Percentiles rank a stretch among this genome's conserved stretches.
Conservation (phyloP, 2,888 invertebrate species). For the Netelia fuscicornis region DNA sequence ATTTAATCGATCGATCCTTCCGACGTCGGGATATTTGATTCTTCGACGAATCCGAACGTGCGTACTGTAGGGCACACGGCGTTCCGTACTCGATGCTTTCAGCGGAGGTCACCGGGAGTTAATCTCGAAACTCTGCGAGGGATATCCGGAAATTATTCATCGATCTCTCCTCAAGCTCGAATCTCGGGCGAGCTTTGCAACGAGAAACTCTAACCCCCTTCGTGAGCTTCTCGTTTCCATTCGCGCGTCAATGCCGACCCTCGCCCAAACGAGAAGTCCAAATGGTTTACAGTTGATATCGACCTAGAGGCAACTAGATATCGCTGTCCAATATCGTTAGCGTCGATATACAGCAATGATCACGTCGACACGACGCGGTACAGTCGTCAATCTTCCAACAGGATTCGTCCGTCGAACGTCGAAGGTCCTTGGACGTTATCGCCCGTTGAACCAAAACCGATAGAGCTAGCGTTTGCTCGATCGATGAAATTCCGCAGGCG, state of each 20-base stretch:
- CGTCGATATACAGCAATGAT: background rate
- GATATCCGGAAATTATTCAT: conserved; percentile 49
- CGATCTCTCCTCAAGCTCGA: conserved; percentile 14
- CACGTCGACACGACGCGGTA: background rate
- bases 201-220: background rate
- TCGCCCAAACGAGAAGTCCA: background rate
- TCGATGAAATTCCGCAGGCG: background rate
- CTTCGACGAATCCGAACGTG: background rate
- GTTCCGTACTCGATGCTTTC: background rate
- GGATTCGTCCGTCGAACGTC: background rate
- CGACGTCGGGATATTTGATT: background rate
- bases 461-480: background rate
- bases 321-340: conserved; percentile 10
- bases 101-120: background rate
- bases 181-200: background rate
- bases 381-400: conserved; percentile 1
- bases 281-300: too few species aligned
- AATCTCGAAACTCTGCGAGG: conserved; percentile 22
- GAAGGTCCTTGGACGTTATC: too few species aligned
- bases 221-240: conserved; percentile 1
- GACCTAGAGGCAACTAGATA: background rate
- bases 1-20: too few species aligned
- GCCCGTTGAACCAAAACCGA: background rate
- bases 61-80: background rate
- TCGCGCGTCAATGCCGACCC: background rate